Evolutionary conservation across 2,888 invertebrate genomes (phyloP).

Genomic region (Agrotis segetum): DNA sequence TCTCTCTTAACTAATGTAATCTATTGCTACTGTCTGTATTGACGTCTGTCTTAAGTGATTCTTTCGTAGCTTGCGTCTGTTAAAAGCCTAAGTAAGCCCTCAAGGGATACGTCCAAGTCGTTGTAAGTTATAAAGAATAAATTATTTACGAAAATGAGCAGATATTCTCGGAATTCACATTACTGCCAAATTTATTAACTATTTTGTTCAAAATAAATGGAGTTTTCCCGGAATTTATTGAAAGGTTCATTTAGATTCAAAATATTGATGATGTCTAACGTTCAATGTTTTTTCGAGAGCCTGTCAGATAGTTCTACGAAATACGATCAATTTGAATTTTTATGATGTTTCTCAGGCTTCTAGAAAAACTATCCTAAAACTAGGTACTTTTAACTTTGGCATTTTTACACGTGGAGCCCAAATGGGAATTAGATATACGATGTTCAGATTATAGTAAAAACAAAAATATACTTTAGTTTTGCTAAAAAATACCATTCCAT

Average conservation of each 20-base stretch:
- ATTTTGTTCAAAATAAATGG: background rate
- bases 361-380: background rate
- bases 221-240: background rate
- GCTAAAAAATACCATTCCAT: background rate
- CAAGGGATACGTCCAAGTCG: no score
- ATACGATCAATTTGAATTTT: background rate
- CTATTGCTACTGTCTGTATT: no score
- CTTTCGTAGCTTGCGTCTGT: no score
- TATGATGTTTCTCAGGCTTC: background rate
- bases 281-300: background rate
- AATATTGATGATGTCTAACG: background rate
- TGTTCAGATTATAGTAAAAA: background rate
- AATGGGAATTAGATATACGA: no score
- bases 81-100: no score
- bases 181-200: no score
- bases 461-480: background rate
- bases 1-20: no score
- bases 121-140: no score
- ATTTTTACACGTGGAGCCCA: background rate
- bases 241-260: background rate
- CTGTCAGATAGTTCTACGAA: background rate
- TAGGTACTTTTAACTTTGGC: background rate
- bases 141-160: background rate
- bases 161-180: background rate
- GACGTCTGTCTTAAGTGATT: no score